A percentile compares a stretch with the other conserved stretches of the same genome.
Evolutionary conservation across 1,140 invertebrate species (phyloP).

Genomic region (Venustaconcha ellipsiformis): DNA sequence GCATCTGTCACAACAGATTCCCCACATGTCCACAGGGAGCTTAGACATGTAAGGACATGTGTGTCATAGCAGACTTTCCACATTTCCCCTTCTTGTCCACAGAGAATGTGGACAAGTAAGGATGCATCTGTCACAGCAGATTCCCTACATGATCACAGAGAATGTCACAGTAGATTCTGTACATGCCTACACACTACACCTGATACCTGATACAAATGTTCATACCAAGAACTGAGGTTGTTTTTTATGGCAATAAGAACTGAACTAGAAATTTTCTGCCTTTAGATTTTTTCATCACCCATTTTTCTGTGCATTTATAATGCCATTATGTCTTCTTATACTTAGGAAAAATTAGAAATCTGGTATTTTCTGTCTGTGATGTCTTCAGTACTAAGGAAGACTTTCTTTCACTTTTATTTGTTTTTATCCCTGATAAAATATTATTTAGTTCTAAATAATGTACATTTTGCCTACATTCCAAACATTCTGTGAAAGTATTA

Average conservation of each 20-base stretch:
- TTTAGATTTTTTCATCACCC: too few relatives aligned
- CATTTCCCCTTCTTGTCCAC: conserved; percentile 77
- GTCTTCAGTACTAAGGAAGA: too few relatives aligned
- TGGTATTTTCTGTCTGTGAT: too few relatives aligned
- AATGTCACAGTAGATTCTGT: conserved; percentile 82
- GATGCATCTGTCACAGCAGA: conserved; percentile 83
- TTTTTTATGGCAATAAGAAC: not conserved
- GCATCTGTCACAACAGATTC: conserved; percentile 85
- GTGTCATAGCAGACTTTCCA: conserved; percentile 83
- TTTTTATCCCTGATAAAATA: too few relatives aligned
- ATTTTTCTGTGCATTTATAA: too few relatives aligned
- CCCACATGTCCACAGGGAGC: conserved; percentile 78
- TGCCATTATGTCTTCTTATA: too few relatives aligned
- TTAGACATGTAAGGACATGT: conserved; percentile 73
- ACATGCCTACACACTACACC: conserved; percentile 73
- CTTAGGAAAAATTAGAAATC: too few relatives aligned
- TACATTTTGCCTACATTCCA: too few relatives aligned
- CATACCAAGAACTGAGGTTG: not conserved
- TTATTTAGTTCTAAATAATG: too few relatives aligned
- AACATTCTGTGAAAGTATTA: too few relatives aligned
- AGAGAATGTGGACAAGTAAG: conserved; percentile 72
- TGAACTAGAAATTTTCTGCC: not conserved
- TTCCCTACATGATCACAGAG: conserved; percentile 79
- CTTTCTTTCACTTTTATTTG: too few relatives aligned
- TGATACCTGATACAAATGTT: not conserved